Conservation (phyloP, 2,888 invertebrate species). For the Imbricaverruca yamaguchii region DNA sequence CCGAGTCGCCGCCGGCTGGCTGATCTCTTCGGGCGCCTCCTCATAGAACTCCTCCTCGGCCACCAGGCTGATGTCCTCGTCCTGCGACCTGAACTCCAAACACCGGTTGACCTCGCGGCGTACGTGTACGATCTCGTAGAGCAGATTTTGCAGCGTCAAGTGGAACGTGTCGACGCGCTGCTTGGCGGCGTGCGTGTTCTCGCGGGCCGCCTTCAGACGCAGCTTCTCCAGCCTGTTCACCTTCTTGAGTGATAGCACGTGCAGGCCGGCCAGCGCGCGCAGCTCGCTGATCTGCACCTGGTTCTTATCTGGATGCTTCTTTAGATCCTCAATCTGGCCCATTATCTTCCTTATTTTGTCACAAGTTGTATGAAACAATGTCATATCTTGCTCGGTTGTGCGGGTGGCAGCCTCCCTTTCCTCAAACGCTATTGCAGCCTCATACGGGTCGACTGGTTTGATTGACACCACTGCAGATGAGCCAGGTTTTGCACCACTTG, state of each 20-base stretch:
- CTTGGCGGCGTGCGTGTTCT: slow-evolving; percentile 72
- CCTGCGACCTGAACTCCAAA: slow-evolving; percentile 84
- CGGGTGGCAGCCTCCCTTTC: background rate
- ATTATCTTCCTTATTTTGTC: slow-evolving; percentile 60
- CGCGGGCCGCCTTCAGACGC: slow-evolving; percentile 70
- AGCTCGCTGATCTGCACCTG: slow-evolving; percentile 57
- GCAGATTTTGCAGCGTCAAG: slow-evolving; percentile 80
- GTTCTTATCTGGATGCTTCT: slow-evolving; percentile 46
- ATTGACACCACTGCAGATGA: too few relatives aligned
- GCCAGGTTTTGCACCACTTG: too few relatives aligned
- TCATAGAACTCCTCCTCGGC: slow-evolving; percentile 72
- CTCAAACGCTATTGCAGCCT: background rate
- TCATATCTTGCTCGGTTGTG: slow-evolving; percentile 29
- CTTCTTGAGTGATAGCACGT: slow-evolving; percentile 77
- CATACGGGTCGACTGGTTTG: too few relatives aligned
- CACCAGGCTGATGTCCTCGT: slow-evolving; percentile 85
- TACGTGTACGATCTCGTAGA: slow-evolving; percentile 89
- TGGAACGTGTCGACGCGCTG: slow-evolving; percentile 83
- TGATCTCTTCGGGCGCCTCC: slow-evolving; percentile 62
- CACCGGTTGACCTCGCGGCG: slow-evolving; percentile 93
- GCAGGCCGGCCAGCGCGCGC: slow-evolving; percentile 62
- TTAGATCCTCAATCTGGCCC: slow-evolving; percentile 59
- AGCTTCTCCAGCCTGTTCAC: slow-evolving; percentile 85
- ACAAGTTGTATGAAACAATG: slow-evolving; percentile 58
- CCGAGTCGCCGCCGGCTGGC: slow-evolving; percentile 9